Conservation (phyloP, 92 coral and sea anemone genomes). For the Galaxea fascicularis region DNA sequence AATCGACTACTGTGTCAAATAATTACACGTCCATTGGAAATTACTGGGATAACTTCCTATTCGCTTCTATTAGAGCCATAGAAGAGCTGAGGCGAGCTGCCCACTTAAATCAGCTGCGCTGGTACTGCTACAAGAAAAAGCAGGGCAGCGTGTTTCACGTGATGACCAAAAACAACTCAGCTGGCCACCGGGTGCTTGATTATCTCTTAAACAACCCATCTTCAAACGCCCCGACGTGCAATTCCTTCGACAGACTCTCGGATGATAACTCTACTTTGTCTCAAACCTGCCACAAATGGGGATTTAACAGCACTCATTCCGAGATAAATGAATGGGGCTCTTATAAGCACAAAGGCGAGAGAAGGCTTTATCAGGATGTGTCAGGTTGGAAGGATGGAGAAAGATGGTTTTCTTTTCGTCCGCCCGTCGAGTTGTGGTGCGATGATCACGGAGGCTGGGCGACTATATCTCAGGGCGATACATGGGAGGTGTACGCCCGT, state of each 20-base stretch:
- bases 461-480: conserved; percentile 42
- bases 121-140: conserved; percentile 68
- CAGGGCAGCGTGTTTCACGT: conserved; percentile 70
- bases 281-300: conserved; percentile 67
- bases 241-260: conserved; percentile 64
- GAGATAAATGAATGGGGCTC: conserved; percentile 57
- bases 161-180: conserved; percentile 63
- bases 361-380: conserved; percentile 43
- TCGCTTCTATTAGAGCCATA: background rate
- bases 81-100: background rate
- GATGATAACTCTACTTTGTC: conserved; percentile 68
- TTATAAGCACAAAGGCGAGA: conserved; percentile 19
- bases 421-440: conserved; percentile 18
- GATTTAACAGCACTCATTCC: conserved; percentile 29
- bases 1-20: background rate
- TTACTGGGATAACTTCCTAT: background rate
- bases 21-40: background rate
- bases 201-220: conserved; percentile 36
- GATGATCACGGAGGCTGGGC: conserved; percentile 40
- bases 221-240: conserved; percentile 54
- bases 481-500: conserved; percentile 64
- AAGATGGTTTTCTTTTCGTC: conserved; percentile 10
- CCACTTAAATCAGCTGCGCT: conserved; percentile 57
- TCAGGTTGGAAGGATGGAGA: conserved; percentile 25
- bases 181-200: conserved; percentile 60